Conservation (phyloP, 2,797 vertebrate species). For the Semotilus atromaculatus region DNA sequence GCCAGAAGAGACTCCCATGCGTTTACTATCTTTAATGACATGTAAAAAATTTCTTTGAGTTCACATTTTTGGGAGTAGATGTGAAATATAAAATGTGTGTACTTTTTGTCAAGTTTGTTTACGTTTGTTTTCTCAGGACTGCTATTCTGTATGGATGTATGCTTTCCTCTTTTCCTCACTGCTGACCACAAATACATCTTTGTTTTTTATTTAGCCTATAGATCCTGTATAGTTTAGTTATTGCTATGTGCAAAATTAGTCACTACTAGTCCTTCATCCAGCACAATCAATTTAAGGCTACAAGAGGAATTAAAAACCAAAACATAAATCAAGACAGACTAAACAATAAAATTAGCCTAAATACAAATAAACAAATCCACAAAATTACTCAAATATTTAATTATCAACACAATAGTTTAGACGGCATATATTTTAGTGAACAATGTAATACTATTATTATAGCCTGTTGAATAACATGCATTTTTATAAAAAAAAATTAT, state of each 20-base stretch:
- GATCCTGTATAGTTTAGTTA: neutral
- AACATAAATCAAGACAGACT: neutral
- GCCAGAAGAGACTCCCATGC: neutral
- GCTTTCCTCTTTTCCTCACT: neutral
- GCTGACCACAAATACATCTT: neutral
- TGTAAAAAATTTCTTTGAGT: neutral
- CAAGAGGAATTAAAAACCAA: neutral
- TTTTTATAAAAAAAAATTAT: neutral
- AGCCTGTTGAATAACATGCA: neutral
- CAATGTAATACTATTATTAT: neutral
- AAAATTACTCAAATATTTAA: neutral
- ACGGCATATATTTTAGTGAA: neutral
- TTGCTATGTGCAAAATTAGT: neutral
- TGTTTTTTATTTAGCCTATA: neutral
- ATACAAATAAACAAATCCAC: neutral
- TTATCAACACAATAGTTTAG: neutral
- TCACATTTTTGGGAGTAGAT: neutral
- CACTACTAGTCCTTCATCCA: neutral
- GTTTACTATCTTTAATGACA: neutral
- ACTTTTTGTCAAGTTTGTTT: slow-evolving; percentile 14
- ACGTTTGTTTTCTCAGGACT: neutral
- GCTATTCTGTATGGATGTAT: slow-evolving; percentile 17
- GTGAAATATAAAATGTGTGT: neutral
- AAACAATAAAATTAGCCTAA: neutral
- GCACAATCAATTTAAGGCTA: too few species aligned